Conservation (phyloP, 2,888 invertebrate genomes). For the Fragum fragum region DNA sequence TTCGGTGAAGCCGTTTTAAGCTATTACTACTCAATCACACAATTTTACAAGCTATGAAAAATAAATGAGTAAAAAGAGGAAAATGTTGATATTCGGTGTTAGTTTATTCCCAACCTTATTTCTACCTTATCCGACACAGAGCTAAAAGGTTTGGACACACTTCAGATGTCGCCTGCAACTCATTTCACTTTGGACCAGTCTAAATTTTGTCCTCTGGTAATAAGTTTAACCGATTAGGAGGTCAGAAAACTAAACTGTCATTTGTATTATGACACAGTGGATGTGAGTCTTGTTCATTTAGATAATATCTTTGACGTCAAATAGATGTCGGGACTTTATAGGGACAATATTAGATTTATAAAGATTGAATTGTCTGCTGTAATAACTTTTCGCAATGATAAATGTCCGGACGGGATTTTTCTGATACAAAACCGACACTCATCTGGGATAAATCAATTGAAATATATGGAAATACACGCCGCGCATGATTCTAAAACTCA, state of each 20-base stretch:
- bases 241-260: background rate
- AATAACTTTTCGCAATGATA: constrained; percentile 13
- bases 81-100: too few relatives aligned
- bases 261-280: background rate
- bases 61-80: too few relatives aligned
- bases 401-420: constrained; percentile 2
- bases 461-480: background rate
- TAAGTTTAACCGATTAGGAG: too few relatives aligned
- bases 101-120: too few relatives aligned
- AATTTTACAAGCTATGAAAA: too few relatives aligned
- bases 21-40: too few relatives aligned
- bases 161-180: too few relatives aligned
- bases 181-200: too few relatives aligned
- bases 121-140: too few relatives aligned
- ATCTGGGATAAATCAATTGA: constrained; percentile 4
- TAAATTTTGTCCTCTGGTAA: too few relatives aligned
- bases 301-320: constrained; percentile 12
- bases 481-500: background rate
- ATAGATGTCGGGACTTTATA: background rate
- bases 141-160: too few relatives aligned
- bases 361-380: constrained; percentile 16
- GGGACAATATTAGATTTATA: constrained; percentile 21
- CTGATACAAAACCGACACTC: constrained; percentile 10
- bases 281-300: constrained; percentile 1
- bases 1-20: too few relatives aligned